Percentiles rank a stretch among this genome's conserved stretches.
Evolutionary conservation across 2,888 invertebrate species (phyloP).

Genomic region (Microplitis manilae): DNA sequence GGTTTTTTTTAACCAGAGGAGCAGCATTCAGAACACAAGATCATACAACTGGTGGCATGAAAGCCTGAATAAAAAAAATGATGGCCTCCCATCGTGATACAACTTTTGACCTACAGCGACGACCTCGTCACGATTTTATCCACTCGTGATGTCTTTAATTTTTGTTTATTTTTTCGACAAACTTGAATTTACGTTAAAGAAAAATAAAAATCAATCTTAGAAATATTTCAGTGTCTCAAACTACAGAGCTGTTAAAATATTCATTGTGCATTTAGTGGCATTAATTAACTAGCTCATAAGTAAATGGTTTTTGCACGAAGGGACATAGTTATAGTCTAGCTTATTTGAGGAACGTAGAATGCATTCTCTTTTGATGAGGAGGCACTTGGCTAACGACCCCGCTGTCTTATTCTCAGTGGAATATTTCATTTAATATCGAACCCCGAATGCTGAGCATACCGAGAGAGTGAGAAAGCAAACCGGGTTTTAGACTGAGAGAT

Average conservation of each 20-base stretch:
- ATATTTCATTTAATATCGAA: constrained; percentile 70
- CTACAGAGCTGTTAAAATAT: no score
- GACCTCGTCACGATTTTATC: constrained; percentile 15
- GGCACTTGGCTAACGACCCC: constrained; percentile 29
- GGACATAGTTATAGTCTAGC: constrained; percentile 8
- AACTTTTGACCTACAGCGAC: constrained; percentile 9
- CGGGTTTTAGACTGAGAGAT: not conserved
- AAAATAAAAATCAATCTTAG: no score
- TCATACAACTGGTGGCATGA: not conserved
- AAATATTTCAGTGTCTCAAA: no score
- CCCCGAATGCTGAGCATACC: constrained; percentile 65
- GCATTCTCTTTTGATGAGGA: constrained; percentile 19
- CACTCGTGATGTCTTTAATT: constrained; percentile 10
- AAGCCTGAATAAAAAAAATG: constrained; percentile 7
- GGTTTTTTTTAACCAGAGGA: constrained; percentile 58
- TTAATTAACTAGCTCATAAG: constrained; percentile 23
- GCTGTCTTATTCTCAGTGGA: constrained; percentile 43
- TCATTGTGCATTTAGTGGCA: not conserved
- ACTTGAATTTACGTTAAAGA: no score
- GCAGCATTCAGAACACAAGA: constrained; percentile 14
- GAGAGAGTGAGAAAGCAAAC: constrained; percentile 47
- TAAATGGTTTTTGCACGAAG: constrained; percentile 23
- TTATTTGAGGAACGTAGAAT: constrained; percentile 21
- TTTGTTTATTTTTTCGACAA: not conserved
- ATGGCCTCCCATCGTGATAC: constrained; percentile 16